Evolutionary conservation across 2,797 vertebrate genomes (phyloP).

Genomic region (Poecilia wingei): DNA sequence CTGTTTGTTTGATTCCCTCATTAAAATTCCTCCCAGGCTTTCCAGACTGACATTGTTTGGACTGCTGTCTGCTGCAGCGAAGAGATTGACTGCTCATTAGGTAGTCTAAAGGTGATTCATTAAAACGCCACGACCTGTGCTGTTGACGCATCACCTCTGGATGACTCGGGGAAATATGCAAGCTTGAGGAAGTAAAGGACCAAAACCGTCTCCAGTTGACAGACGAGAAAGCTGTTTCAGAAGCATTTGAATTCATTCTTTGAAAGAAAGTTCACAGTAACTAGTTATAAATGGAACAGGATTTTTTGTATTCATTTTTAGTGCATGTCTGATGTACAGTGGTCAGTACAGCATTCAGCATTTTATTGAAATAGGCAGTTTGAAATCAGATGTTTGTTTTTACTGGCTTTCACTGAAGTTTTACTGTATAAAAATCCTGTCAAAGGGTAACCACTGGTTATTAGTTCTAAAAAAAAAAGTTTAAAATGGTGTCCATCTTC

Average conservation of each 20-base stretch:
- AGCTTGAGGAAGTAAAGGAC: neutral
- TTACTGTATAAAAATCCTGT: neutral
- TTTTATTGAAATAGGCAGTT: neutral
- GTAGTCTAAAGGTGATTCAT: neutral
- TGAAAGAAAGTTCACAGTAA: neutral
- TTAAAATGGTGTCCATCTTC: neutral
- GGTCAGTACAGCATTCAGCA: neutral
- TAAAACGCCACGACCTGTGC: neutral
- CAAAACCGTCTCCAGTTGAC: neutral
- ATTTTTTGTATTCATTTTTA: neutral
- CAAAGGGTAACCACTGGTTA: neutral
- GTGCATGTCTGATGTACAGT: neutral
- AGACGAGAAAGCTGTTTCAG: neutral
- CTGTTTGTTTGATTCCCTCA: neutral
- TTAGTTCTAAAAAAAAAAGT: neutral
- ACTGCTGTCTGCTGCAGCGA: neutral
- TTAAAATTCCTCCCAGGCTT: neutral
- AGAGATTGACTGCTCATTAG: neutral
- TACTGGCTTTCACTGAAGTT: neutral
- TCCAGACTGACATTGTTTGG: neutral
- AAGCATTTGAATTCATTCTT: neutral
- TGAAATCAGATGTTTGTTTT: neutral
- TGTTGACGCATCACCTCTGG: neutral
- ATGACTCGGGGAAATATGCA: neutral
- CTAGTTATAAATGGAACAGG: neutral